Evolutionary conservation across 2,888 invertebrate species (phyloP).

Genomic region (Drosophila pegasa): DNA sequence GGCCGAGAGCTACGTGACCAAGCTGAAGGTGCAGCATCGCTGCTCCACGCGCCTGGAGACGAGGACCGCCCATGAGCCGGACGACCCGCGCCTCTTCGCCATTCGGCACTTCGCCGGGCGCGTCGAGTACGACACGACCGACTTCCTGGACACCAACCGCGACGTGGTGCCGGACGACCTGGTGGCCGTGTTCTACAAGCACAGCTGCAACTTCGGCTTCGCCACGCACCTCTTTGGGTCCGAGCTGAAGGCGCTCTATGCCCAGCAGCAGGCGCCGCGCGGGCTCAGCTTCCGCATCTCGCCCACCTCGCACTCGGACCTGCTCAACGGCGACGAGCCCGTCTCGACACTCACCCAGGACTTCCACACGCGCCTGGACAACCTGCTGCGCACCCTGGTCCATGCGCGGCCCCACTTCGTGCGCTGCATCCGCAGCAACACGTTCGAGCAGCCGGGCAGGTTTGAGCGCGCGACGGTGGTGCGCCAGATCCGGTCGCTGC

Average conservation of each 20-base stretch:
- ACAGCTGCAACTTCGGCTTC: slow-evolving; percentile 98
- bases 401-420: slow-evolving; percentile 98
- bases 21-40: slow-evolving; percentile 92
- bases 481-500: slow-evolving; percentile 94
- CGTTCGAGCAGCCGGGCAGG: slow-evolving; percentile 91
- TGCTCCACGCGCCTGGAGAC: slow-evolving; percentile 91
- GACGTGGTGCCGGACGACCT: slow-evolving; percentile 96
- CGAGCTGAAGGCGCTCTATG: slow-evolving; percentile 93
- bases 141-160: slow-evolving; percentile 95
- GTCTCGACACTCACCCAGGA: slow-evolving; percentile 96
- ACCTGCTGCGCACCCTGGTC: slow-evolving; percentile 94
- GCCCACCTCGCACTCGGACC: slow-evolving; percentile 93
- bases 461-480: slow-evolving; percentile 94
- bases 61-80: slow-evolving; percentile 90
- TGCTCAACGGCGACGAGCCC: slow-evolving; percentile 93
- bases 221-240: slow-evolving; percentile 97
- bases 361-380: slow-evolving; percentile 97
- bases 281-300: slow-evolving; percentile 95
- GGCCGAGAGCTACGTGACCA: slow-evolving; percentile 92
- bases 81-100: slow-evolving; percentile 93
- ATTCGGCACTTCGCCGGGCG: slow-evolving; percentile 96
- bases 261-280: slow-evolving; percentile 90
- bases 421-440: slow-evolving; percentile 95
- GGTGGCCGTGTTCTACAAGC: slow-evolving; percentile 96
- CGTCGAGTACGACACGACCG: slow-evolving; percentile 94